These are phyloP conservation scores for Styela plicata DNA, from an alignment of 23 tunicate species.

Conservation along the genomic window DNA sequence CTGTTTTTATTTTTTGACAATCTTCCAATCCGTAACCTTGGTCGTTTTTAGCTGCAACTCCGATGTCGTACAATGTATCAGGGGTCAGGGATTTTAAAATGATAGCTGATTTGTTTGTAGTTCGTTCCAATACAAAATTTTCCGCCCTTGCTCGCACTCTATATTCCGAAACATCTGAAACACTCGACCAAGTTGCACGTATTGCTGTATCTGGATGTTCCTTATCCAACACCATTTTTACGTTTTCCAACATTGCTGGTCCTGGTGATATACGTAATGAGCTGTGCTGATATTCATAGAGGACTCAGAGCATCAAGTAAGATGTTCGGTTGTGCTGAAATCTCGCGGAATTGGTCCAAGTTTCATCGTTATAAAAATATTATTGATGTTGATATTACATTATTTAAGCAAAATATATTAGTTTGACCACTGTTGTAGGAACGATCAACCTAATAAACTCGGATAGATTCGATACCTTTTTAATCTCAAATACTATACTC, in stretches of 20 bases:
- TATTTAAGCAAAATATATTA: too few relatives aligned
- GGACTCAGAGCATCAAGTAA: too few relatives aligned
- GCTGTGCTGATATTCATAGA: too few relatives aligned
- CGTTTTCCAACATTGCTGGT: not conserved
- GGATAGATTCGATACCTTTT: too few relatives aligned
- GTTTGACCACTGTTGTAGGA: too few relatives aligned
- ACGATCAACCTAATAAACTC: too few relatives aligned
- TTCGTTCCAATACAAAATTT: not conserved
- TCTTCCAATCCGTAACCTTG: not conserved
- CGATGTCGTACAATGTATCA: not conserved
- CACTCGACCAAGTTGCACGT: not conserved
- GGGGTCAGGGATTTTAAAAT: not conserved
- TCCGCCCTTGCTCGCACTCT: not conserved
- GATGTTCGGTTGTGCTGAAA: too few relatives aligned
- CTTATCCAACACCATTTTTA: not conserved
- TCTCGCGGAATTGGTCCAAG: too few relatives aligned
- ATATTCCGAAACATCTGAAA: not conserved
- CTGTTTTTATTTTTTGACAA: not conserved
- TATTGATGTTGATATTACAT: too few relatives aligned
- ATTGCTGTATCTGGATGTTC: not conserved
- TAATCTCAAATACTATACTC: too few relatives aligned
- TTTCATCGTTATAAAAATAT: too few relatives aligned
- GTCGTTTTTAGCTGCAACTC: not conserved
- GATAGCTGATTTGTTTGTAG: not conserved
- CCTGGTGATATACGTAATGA: too few relatives aligned